A percentile compares a stretch with the other conserved stretches of the same genome.
phyloP scores from a whole-genome alignment of 2,888 invertebrate species.

The Zele albiditarsus region DNA sequence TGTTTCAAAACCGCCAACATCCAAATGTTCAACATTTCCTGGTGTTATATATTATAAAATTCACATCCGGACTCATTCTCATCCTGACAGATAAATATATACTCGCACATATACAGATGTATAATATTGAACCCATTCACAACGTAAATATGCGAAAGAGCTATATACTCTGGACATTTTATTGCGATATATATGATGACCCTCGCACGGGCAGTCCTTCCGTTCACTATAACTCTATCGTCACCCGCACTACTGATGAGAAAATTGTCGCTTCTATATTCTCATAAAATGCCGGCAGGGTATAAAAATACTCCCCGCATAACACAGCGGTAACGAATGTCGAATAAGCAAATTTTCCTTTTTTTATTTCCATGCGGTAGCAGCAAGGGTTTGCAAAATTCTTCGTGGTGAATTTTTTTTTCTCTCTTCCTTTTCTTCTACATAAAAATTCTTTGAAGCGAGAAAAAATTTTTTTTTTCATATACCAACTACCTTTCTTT shows the following conservation, averaged over 20 bases:
- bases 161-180: conserved; percentile 9
- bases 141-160: background rate
- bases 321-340: background rate
- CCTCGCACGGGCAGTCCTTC: background rate
- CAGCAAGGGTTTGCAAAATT: conserved; percentile 4
- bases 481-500: no score
- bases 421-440: background rate
- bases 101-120: no score
- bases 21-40: conserved; percentile 31
- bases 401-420: background rate
- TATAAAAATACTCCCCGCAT: conserved; percentile 5
- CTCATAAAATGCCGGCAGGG: background rate
- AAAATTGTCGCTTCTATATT: conserved; percentile 22
- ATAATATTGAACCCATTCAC: background rate
- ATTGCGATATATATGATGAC: conserved; percentile 12
- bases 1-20: conserved; percentile 38
- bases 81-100: background rate
- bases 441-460: background rate
- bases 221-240: background rate
- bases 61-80: conserved; percentile 45
- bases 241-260: conserved; percentile 18
- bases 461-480: background rate
- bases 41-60: conserved; percentile 60
- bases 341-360: conserved; percentile 3
- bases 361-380: background rate